Percentiles rank a stretch among this genome's conserved stretches.
phyloP scores from a whole-genome alignment of 2,888 invertebrate genomes.

The Drosophila atripex region DNA sequence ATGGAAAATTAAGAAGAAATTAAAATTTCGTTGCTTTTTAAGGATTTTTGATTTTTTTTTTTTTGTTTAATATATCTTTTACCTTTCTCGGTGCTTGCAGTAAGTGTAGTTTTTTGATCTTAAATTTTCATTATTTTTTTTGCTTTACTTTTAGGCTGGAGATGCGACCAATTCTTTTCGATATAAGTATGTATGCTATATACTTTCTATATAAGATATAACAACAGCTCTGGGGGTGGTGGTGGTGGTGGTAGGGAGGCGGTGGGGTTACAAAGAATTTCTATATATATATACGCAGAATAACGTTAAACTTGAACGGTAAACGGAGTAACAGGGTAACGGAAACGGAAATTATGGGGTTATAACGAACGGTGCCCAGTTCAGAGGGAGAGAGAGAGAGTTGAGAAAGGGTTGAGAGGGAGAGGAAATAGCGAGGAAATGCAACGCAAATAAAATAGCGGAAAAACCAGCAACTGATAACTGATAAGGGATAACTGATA shows the following conservation, averaged over 20 bases:
- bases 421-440: constrained; percentile 12
- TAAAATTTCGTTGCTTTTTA: constrained; percentile 77
- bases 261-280: constrained; percentile 33
- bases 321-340: constrained; percentile 6
- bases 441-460: constrained; percentile 24
- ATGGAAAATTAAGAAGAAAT: constrained; percentile 60
- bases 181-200: constrained; percentile 57
- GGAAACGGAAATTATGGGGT: constrained; percentile 26
- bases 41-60: constrained; percentile 33
- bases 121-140: constrained; percentile 8
- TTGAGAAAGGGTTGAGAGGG: too few relatives aligned
- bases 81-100: constrained; percentile 81
- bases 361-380: constrained; percentile 36
- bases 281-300: constrained; percentile 29
- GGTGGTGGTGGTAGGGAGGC: background rate
- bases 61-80: constrained; percentile 50
- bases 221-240: constrained; percentile 43
- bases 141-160: constrained; percentile 16
- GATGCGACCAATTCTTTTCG: constrained; percentile 66
- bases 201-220: constrained; percentile 48
- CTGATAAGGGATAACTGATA: constrained; percentile 20
- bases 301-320: background rate
- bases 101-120: constrained; percentile 69
- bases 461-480: constrained; percentile 14
- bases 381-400: background rate